Percentiles rank a stretch among this genome's conserved stretches.
Evolutionary conservation across 23 tunicate genomes (phyloP).

Genomic region (Pegea sp.): DNA sequence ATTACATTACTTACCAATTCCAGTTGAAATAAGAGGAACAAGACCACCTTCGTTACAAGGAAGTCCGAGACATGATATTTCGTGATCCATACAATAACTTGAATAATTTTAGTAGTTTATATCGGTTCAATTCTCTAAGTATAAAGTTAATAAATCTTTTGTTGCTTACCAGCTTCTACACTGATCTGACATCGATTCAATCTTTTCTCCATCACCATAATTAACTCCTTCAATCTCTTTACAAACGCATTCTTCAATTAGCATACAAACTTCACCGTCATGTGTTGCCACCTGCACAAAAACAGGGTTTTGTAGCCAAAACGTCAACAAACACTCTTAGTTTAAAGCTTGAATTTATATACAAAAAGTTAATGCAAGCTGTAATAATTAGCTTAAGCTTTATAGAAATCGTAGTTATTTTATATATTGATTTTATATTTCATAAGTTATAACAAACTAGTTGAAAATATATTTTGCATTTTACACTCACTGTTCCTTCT

Average conservation of each 20-base stretch:
- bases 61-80: conserved; percentile 76
- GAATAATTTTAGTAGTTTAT: neutral
- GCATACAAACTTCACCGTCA: conserved; percentile 82
- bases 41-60: conserved; percentile 61
- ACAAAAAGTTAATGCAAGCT: too few species aligned
- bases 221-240: conserved; percentile 82
- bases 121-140: neutral
- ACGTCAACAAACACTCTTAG: too few species aligned
- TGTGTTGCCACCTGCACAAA: conserved; percentile 48
- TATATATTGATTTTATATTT: too few species aligned
- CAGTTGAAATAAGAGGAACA: conserved; percentile 28
- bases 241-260: conserved; percentile 71
- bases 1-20: conserved; percentile 17
- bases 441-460: too few species aligned
- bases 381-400: too few species aligned
- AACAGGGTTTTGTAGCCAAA: too few species aligned
- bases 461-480: too few species aligned
- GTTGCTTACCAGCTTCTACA: conserved; percentile 83
- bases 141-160: neutral
- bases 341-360: too few species aligned
- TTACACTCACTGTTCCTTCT: conserved; percentile 73
- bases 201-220: conserved; percentile 92
- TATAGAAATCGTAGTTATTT: too few species aligned
- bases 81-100: conserved; percentile 94
- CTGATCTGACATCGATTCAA: conserved; percentile 86